A percentile compares a stretch with the other conserved stretches of the same genome.
These are phyloP conservation scores for Bombus soroeensis DNA, from an alignment of 1,140 invertebrate genomes.

Conservation along the genomic window DNA sequence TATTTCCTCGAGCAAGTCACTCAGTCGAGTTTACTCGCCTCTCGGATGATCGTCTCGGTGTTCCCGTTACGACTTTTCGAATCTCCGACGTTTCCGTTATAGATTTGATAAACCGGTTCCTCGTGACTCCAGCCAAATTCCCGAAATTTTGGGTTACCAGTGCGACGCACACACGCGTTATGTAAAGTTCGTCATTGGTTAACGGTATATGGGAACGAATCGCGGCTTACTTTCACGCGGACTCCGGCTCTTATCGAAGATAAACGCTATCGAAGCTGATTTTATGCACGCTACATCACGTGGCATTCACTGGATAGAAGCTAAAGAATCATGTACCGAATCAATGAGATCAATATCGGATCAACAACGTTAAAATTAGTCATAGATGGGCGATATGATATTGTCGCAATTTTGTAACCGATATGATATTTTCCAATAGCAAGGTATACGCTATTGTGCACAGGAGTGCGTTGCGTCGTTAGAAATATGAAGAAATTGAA, in stretches of 20 bases:
- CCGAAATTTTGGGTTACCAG: constrained; percentile 63
- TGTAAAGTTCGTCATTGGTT: constrained; percentile 48
- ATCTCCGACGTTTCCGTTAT: constrained; percentile 55
- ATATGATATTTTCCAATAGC: too few relatives aligned
- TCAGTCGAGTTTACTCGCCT: background rate
- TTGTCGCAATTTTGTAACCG: too few relatives aligned
- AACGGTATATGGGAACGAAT: constrained; percentile 37
- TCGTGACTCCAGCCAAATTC: constrained; percentile 35
- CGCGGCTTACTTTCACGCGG: constrained; percentile 11
- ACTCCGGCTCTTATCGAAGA: background rate
- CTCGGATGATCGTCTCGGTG: background rate
- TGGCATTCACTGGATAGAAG: too few relatives aligned
- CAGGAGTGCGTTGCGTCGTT: too few relatives aligned
- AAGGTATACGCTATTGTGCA: too few relatives aligned
- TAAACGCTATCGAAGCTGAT: background rate
- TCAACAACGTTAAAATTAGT: too few relatives aligned
- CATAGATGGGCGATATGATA: too few relatives aligned
- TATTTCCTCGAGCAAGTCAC: too few relatives aligned
- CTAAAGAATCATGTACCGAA: too few relatives aligned
- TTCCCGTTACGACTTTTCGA: constrained; percentile 61
- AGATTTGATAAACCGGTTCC: constrained; percentile 62
- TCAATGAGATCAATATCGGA: too few relatives aligned
- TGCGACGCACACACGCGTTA: constrained; percentile 32
- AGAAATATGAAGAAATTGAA: too few relatives aligned
- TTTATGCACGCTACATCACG: background rate